Evolutionary conservation across 2,888 invertebrate genomes (phyloP).

Genomic region (Idaea aversata): DNA sequence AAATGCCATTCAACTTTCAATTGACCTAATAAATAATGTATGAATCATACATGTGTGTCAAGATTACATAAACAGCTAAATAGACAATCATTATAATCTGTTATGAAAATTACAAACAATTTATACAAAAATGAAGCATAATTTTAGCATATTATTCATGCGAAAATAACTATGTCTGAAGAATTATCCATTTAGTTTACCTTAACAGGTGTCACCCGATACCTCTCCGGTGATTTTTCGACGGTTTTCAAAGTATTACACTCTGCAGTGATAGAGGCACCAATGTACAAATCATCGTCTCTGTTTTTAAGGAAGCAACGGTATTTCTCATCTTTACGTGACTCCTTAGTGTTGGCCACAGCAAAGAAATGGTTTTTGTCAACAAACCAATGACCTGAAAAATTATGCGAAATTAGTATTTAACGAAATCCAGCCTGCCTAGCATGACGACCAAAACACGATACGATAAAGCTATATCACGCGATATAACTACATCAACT

Average conservation of each 20-base stretch:
- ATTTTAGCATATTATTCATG: no score
- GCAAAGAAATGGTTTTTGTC: conserved; percentile 98
- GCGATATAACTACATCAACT: no score
- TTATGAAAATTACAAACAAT: no score
- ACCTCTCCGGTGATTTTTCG: conserved; percentile 94
- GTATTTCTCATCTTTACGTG: conserved; percentile 96
- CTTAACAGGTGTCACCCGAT: conserved; percentile 90
- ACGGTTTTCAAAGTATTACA: conserved; percentile 96
- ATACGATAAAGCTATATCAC: no score
- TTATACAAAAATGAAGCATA: no score
- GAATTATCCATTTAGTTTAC: conserved; percentile 36
- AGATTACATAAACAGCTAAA: no score
- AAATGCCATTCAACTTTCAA: no score
- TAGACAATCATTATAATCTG: no score
- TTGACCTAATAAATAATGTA: no score
- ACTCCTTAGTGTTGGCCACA: conserved; percentile 97
- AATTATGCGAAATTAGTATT: conserved; percentile 2
- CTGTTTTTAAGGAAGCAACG: conserved; percentile 96
- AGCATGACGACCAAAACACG: no score
- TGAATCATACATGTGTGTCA: no score
- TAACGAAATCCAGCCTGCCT: background rate
- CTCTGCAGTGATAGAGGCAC: conserved; percentile 95
- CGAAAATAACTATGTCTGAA: background rate
- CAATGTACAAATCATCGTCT: conserved; percentile 95
- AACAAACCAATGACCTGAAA: conserved; percentile 93